A percentile compares a stretch with the other conserved stretches of the same genome.
Evolutionary conservation across 2,113 vertebrate genomes (phyloP).

Genomic region (Phaethon lepturus): DNA sequence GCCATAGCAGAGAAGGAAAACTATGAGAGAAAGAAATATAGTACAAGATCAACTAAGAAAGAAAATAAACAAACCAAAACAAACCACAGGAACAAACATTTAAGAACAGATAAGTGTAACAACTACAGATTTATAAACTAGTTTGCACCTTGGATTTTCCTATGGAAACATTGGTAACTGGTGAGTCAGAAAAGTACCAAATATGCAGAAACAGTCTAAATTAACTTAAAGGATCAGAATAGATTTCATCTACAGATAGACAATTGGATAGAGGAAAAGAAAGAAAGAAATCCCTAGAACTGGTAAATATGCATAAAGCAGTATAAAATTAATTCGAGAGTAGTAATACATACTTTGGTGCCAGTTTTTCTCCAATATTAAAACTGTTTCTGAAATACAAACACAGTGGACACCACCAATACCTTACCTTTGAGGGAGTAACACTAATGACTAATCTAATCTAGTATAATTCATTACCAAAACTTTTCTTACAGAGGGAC

Average conservation of each 20-base stretch:
- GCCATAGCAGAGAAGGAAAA: background rate
- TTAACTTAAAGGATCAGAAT: background rate
- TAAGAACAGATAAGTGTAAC: background rate
- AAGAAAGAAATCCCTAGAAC: background rate
- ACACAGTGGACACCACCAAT: background rate
- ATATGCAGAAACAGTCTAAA: background rate
- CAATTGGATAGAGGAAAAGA: background rate
- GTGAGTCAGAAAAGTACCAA: background rate
- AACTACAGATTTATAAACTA: background rate
- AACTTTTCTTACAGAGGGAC: background rate
- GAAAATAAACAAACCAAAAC: background rate
- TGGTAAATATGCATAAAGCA: background rate
- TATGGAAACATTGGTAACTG: background rate
- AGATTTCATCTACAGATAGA: background rate
- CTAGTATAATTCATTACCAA: background rate
- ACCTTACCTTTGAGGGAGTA: background rate
- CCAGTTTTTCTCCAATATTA: background rate
- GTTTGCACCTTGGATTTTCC: background rate
- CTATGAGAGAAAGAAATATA: background rate
- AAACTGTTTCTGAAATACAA: background rate
- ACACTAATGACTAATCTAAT: background rate
- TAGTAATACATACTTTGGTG: background rate
- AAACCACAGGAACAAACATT: background rate
- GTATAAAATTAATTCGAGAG: background rate
- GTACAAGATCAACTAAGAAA: background rate